Base-by-base conservation (phyloP, 2,797 vertebrate species). In the Falco biarmicus region DNA sequence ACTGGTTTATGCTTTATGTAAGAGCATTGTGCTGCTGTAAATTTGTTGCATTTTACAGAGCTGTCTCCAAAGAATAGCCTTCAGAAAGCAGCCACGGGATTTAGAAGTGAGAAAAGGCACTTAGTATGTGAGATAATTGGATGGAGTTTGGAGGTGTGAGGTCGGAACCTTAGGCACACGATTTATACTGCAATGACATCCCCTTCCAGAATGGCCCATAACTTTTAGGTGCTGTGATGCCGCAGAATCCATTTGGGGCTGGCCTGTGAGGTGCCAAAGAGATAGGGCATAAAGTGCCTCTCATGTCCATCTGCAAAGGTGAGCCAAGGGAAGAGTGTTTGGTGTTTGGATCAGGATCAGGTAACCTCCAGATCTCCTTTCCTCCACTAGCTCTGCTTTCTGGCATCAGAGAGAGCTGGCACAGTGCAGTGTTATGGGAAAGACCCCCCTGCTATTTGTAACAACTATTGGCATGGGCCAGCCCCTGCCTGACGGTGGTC, bases 31-130 rank as follows among this genome's bases (percentile, higher is more conserved):
- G 57, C 37, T 86, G 45, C 84, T 87, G 94, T 73, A 73, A 84
- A 96, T 90, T 48, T 63, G 77, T 53, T 90, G 78, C 16, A 21
- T 94, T 95, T 94, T 93, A 66, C 51, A 11, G 87, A 73, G 66
- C 60, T 65, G 41, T 75, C 71, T 90, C 91, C 57, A 26, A 85
- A 91, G 86, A 93, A 43, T 17, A 84, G 39, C 90, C 71, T 94
- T 89, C 84, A 75, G 78, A 56, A 83, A n/a, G 56, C 0, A 0
- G 20, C 70, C 0, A 0, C 0, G 0, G 84, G 77, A 63, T 82
- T 89, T 83, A 31, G 66, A 71, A 71, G 70, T 82, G 90, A 73
- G 93, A 89, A 90, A 14, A 95, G 56, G 24, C 83, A 45, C 77
- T 91, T 79, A 22, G 74, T 43, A 2, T 43, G 59, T 83, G 90